A percentile compares a stretch with the other conserved stretches of the same genome.
Conservation (phyloP, 2,888 invertebrate genomes). For the Lumbricus terrestris region DNA sequence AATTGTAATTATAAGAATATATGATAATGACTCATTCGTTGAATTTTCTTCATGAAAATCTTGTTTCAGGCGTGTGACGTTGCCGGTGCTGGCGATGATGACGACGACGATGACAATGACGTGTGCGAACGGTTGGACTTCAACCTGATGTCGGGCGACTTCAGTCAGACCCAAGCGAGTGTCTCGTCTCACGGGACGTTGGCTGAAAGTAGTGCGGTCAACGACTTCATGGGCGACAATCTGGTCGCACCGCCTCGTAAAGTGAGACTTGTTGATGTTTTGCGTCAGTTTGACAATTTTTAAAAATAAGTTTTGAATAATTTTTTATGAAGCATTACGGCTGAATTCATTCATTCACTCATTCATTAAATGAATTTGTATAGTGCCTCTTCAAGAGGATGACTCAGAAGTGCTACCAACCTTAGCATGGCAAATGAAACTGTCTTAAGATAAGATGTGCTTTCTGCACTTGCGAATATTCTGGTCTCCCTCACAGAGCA, state of each 20-base stretch:
- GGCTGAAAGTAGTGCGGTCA: slow-evolving; percentile 21
- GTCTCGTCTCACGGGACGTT: background rate
- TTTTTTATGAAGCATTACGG: background rate
- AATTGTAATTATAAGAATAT: background rate
- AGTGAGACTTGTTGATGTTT: slow-evolving; percentile 39
- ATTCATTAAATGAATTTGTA: too few species aligned
- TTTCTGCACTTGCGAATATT: too few species aligned
- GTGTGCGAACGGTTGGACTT: slow-evolving; percentile 48
- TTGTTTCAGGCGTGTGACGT: background rate
- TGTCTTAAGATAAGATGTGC: too few species aligned
- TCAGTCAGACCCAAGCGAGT: slow-evolving; percentile 40
- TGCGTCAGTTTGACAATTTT: too few species aligned
- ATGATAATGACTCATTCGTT: background rate
- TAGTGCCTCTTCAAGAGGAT: too few species aligned
- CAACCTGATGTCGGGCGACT: slow-evolving; percentile 45
- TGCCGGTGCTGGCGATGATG: slow-evolving; percentile 35
- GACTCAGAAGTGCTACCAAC: too few species aligned
- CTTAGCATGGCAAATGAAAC: too few species aligned
- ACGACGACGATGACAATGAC: slow-evolving; percentile 50
- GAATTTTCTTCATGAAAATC: background rate
- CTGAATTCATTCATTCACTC: too few species aligned
- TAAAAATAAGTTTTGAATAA: background rate
- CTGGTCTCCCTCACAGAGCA: too few species aligned
- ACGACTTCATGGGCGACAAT: slow-evolving; percentile 45
- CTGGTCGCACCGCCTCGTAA: slow-evolving; percentile 53